These are phyloP conservation scores for Epizoanthus rinbou DNA, from an alignment of 92 coral and sea anemone genomes.

Conservation along the genomic window DNA sequence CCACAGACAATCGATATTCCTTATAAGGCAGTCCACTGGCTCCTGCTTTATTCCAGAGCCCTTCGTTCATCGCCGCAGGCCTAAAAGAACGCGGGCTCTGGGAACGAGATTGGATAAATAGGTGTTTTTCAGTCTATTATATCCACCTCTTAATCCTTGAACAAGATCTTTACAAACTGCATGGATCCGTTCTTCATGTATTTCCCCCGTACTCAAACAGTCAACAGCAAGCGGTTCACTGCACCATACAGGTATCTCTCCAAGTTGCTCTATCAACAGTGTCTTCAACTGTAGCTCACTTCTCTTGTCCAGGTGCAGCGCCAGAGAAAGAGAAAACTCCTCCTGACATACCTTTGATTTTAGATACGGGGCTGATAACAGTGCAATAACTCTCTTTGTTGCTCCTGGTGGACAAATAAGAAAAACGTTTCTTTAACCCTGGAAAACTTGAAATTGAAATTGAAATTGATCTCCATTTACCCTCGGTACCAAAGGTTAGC, in stretches of 20 bases:
- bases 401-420: constrained; percentile 45
- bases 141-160: constrained; percentile 44
- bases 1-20: too few relatives aligned
- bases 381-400: constrained; percentile 69
- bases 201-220: constrained; percentile 51
- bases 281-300: constrained; percentile 63
- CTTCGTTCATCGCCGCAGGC: too few relatives aligned
- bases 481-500: too few relatives aligned
- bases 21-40: too few relatives aligned
- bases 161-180: constrained; percentile 59
- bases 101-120: too few relatives aligned
- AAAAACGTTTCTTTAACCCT: too few relatives aligned
- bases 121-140: too few relatives aligned
- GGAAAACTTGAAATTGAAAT: too few relatives aligned
- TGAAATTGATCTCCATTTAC: too few relatives aligned
- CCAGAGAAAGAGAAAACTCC: constrained; percentile 79
- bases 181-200: constrained; percentile 41
- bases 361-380: constrained; percentile 84
- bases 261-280: constrained; percentile 74
- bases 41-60: too few relatives aligned
- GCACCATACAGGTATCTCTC: constrained; percentile 76
- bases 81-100: too few relatives aligned
- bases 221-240: constrained; percentile 70
- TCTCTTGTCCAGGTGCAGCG: constrained; percentile 69
- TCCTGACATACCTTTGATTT: constrained; percentile 90